These are phyloP conservation scores for Pluvianellus socialis DNA, from an alignment of 2,113 vertebrate species.

Conservation along the genomic window DNA sequence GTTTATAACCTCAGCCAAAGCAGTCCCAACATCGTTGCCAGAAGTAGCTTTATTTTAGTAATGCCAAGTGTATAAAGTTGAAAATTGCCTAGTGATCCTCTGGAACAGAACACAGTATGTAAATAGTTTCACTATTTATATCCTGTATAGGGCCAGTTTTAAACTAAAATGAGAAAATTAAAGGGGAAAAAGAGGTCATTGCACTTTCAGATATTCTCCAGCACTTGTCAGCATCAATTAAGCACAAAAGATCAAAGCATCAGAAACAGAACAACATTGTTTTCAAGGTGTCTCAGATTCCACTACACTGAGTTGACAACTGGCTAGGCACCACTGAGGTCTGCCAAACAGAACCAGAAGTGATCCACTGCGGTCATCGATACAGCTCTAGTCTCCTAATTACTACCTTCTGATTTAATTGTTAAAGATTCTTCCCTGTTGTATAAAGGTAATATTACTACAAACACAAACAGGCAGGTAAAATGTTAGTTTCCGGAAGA, in stretches of 20 bases:
- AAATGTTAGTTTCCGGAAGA: background rate
- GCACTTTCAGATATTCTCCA: background rate
- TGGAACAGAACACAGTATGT: background rate
- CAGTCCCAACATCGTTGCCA: background rate
- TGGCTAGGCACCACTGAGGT: background rate
- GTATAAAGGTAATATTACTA: background rate
- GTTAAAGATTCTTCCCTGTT: background rate
- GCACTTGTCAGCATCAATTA: background rate
- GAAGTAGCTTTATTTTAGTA: constrained; percentile 18
- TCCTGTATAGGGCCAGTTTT: background rate
- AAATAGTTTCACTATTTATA: constrained; percentile 30
- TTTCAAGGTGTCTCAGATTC: constrained; percentile 1
- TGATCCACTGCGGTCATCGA: background rate
- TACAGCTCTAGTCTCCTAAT: background rate
- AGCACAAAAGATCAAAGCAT: constrained; percentile 15
- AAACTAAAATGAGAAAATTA: constrained; percentile 15
- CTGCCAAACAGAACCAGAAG: background rate
- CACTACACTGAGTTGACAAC: background rate
- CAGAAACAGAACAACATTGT: background rate
- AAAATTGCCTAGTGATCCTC: constrained; percentile 36
- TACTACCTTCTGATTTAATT: background rate
- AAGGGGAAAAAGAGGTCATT: background rate
- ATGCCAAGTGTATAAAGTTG: background rate
- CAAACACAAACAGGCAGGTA: background rate
- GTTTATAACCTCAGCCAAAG: constrained; percentile 9